Evolutionary conservation across 2,888 invertebrate species (phyloP).

Genomic region (Drepana falcataria): DNA sequence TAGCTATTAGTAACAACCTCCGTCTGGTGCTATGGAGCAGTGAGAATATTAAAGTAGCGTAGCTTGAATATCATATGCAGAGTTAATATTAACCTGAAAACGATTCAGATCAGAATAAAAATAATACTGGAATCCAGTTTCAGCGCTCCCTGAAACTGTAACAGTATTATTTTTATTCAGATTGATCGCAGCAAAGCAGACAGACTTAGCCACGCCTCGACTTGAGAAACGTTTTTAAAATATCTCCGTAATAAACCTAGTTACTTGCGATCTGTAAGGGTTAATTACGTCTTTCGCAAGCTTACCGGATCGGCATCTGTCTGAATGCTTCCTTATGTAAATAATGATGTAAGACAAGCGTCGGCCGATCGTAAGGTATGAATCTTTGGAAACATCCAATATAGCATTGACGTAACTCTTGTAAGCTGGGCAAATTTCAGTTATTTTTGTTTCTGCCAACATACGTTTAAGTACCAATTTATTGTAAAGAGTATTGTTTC

Average conservation of each 20-base stretch:
- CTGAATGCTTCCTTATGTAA: slow-evolving; percentile 58
- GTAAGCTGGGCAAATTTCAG: background rate
- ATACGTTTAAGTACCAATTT: too few relatives aligned
- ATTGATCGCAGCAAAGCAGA: slow-evolving; percentile 1
- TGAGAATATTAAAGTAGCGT: slow-evolving; percentile 9
- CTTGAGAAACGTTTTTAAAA: slow-evolving; percentile 38
- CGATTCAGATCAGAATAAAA: background rate
- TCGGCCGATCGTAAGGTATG: slow-evolving; percentile 14
- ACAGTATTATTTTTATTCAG: too few relatives aligned
- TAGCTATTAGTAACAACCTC: slow-evolving; percentile 20
- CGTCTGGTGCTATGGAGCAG: slow-evolving; percentile 15
- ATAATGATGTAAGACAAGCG: slow-evolving; percentile 55
- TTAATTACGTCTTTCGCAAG: slow-evolving; percentile 52
- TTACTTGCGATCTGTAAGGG: slow-evolving; percentile 42
- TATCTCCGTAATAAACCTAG: slow-evolving; percentile 56
- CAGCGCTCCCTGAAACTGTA: background rate
- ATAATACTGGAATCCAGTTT: background rate
- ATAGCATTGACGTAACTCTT: slow-evolving; percentile 23
- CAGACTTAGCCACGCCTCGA: slow-evolving; percentile 9
- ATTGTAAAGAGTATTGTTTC: too few relatives aligned
- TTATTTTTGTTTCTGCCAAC: background rate
- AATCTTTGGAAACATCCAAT: slow-evolving; percentile 24
- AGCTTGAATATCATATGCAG: background rate
- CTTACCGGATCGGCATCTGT: slow-evolving; percentile 34
- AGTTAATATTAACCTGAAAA: background rate